Evolutionary conservation across 2,797 vertebrate species (phyloP).

Genomic region (Sebastiscus tertius): DNA sequence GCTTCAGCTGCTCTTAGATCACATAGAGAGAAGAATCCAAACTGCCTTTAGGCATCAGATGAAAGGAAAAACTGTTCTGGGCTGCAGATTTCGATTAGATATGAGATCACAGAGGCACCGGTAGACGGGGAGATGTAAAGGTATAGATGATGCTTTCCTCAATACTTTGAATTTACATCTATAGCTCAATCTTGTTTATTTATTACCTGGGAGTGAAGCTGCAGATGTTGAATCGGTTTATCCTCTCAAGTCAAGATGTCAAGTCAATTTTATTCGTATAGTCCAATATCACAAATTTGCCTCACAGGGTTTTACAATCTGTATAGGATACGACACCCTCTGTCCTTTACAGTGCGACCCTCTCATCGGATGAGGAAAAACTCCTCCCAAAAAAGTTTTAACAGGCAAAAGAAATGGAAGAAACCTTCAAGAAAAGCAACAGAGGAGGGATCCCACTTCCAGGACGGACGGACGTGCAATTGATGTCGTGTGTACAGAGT

Average conservation of each 20-base stretch:
- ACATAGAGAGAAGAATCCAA: conserved; percentile 10
- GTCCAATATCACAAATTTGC: too few species aligned
- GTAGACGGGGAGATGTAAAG: not conserved
- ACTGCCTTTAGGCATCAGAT: conserved; percentile 10
- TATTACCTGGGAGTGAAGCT: conserved; percentile 14
- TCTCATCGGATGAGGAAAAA: too few species aligned
- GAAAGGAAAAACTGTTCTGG: not conserved
- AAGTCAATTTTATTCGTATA: too few species aligned
- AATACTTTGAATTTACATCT: conserved; percentile 8
- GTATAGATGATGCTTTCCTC: not conserved
- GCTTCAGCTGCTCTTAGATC: conserved; percentile 15
- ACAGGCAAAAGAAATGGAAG: too few species aligned
- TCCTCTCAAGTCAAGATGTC: conserved; percentile 1
- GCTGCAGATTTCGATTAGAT: not conserved
- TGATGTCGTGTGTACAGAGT: too few species aligned
- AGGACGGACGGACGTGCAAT: too few species aligned
- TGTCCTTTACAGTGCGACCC: too few species aligned
- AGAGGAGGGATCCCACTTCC: too few species aligned
- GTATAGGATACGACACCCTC: too few species aligned
- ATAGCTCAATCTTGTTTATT: conserved; percentile 4
- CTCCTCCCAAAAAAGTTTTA: too few species aligned
- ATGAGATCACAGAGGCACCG: conserved; percentile 9
- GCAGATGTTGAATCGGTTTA: conserved; percentile 21
- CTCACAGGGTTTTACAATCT: too few species aligned
- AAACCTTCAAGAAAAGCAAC: too few species aligned